Evolutionary conservation across 2,888 invertebrate genomes (phyloP).

Genomic region (Liopterus haemorrhoidalis): DNA sequence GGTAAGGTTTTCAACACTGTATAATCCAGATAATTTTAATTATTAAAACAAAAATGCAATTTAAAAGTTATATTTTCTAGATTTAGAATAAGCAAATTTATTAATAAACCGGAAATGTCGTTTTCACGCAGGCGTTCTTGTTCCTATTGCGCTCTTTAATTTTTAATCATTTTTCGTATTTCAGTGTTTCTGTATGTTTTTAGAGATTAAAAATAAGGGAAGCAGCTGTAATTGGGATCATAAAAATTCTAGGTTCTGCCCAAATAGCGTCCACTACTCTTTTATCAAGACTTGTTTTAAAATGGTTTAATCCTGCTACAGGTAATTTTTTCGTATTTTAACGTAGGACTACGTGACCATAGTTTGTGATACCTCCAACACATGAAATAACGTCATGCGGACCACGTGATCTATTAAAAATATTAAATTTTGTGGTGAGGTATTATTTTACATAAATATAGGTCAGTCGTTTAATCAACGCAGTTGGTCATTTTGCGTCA

Average conservation of each 20-base stretch:
- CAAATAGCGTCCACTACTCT: conserved; percentile 62
- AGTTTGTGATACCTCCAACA: not conserved
- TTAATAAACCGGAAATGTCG: no score
- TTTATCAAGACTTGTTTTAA: conserved; percentile 64
- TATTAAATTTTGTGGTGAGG: no score
- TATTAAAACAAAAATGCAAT: not conserved
- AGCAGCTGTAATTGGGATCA: conserved; percentile 63
- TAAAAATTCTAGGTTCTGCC: conserved; percentile 60
- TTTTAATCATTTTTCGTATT: not conserved
- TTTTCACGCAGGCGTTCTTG: no score
- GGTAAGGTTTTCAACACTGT: not conserved
- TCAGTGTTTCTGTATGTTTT: conserved; percentile 26
- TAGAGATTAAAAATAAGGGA: conserved; percentile 56
- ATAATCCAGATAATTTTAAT: not conserved
- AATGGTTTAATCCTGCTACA: conserved; percentile 77
- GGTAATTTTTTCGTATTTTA: conserved; percentile 42
- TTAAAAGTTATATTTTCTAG: not conserved
- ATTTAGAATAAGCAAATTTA: no score
- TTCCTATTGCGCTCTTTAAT: no score
- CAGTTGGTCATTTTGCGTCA: no score
- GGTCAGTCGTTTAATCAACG: no score
- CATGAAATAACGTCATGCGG: no score
- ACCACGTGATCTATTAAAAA: no score
- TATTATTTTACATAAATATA: no score
- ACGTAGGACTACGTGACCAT: not conserved